Conservation (phyloP, 2,113 vertebrate genomes). For the Aegotheles bennettii region DNA sequence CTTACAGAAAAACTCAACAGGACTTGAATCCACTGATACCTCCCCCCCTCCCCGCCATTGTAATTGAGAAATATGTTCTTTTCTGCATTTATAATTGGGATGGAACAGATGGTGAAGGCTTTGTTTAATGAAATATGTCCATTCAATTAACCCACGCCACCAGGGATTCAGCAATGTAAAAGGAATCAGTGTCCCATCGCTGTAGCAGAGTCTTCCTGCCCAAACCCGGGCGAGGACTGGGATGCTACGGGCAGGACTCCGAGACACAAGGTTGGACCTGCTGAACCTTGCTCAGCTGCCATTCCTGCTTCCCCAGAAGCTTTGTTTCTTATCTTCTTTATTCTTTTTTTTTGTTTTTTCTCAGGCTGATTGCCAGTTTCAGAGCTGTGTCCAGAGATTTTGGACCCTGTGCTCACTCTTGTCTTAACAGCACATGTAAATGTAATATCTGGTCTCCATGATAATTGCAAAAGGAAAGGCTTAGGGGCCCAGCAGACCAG, state of each 20-base stretch:
- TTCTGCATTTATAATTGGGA: constrained; percentile 59
- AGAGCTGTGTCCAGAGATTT: not conserved
- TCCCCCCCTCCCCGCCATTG: not conserved
- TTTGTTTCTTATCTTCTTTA: not conserved
- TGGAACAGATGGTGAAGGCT: constrained; percentile 62
- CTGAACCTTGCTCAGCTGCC: not conserved
- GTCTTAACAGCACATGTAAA: not conserved
- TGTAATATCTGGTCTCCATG: not conserved
- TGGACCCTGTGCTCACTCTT: not conserved
- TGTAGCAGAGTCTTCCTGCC: not conserved
- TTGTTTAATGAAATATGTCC: constrained; percentile 79
- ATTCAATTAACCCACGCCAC: constrained; percentile 66
- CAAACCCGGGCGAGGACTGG: fast-evolving
- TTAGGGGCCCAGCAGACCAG: not conserved
- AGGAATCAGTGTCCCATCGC: not conserved
- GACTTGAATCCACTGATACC: constrained; percentile 19
- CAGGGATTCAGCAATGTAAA: constrained; percentile 35
- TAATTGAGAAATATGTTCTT: constrained; percentile 66
- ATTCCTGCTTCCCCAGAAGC: not conserved
- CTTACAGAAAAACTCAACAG: not conserved
- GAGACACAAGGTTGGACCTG: not conserved
- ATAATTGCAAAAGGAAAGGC: not conserved
- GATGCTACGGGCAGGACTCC: fast-evolving
- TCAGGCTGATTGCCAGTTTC: not conserved
- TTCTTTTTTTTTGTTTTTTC: fast-evolving